Conservation (phyloP, 2,113 vertebrate species). For the Plotosus lineatus region DNA sequence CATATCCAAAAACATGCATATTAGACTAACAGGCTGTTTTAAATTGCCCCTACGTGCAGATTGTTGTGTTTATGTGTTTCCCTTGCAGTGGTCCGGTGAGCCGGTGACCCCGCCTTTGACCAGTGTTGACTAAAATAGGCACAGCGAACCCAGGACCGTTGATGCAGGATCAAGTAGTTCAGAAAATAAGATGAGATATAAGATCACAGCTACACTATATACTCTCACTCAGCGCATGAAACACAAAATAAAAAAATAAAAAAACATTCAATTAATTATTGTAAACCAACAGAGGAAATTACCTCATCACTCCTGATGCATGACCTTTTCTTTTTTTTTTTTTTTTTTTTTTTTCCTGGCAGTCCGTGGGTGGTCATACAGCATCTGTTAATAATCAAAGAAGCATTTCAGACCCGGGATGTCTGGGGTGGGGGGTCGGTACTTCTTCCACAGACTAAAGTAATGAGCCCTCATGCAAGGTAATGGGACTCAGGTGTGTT, state of each 20-base stretch:
- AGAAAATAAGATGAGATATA: no score
- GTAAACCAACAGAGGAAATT: background rate
- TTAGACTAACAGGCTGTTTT: no score
- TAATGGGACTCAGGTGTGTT: slow-evolving; percentile 48
- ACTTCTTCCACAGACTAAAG: slow-evolving; percentile 41
- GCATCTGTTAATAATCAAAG: slow-evolving; percentile 48
- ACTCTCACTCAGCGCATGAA: background rate
- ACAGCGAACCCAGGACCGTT: no score
- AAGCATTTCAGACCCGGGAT: slow-evolving; percentile 35
- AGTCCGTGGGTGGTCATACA: slow-evolving; percentile 16
- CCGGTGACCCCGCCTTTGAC: no score
- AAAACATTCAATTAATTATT: background rate
- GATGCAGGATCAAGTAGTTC: no score
- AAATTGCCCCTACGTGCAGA: no score
- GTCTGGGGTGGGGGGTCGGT: slow-evolving; percentile 21
- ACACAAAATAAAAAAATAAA: background rate
- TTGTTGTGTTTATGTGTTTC: no score
- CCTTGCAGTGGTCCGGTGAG: no score
- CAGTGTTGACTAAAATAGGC: no score
- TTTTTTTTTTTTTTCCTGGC: background rate
- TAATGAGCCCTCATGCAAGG: slow-evolving; percentile 35
- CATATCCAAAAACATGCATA: no score
- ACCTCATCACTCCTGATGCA: background rate
- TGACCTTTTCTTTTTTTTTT: background rate
- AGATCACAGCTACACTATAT: no score